Conservation (phyloP, 2,888 invertebrate species). For the Dolichomitus sp. region DNA sequence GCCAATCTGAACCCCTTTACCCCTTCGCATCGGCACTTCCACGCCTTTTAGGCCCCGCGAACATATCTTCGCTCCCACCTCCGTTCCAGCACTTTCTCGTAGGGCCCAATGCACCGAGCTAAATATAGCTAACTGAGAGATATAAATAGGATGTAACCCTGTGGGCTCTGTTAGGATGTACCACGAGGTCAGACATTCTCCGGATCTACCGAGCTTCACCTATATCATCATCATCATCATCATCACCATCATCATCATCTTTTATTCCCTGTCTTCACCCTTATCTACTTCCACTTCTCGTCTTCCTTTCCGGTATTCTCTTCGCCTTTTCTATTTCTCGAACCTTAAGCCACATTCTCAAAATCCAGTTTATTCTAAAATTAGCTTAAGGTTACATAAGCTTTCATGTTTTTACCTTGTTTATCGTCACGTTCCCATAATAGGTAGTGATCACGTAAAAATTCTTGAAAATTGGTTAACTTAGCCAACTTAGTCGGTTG, state of each 20-base stretch:
- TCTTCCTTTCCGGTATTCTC: conserved; percentile 44
- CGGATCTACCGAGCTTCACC: conserved; percentile 65
- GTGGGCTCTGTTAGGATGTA: conserved; percentile 65
- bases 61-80: conserved; percentile 51
- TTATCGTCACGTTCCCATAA: not conserved
- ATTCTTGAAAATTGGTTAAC: too few relatives aligned
- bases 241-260: conserved; percentile 57
- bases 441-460: too few relatives aligned
- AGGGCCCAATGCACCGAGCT: conserved; percentile 74
- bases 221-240: conserved; percentile 57
- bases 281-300: conserved; percentile 53
- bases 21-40: conserved; percentile 48
- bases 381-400: not conserved
- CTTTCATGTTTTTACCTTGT: not conserved
- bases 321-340: conserved; percentile 23
- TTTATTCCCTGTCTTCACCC: conserved; percentile 35
- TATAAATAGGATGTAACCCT: conserved; percentile 82
- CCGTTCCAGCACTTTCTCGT: conserved; percentile 61
- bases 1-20: conserved; percentile 49
- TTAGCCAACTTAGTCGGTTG: too few relatives aligned
- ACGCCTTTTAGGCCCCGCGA: conserved; percentile 50
- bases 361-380: not conserved
- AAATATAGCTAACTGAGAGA: conserved; percentile 80
- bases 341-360: not conserved
- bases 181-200: conserved; percentile 51